Evolutionary conservation across 2,113 vertebrate species (phyloP).

Genomic region (Tragelaphus strepsiceros): DNA sequence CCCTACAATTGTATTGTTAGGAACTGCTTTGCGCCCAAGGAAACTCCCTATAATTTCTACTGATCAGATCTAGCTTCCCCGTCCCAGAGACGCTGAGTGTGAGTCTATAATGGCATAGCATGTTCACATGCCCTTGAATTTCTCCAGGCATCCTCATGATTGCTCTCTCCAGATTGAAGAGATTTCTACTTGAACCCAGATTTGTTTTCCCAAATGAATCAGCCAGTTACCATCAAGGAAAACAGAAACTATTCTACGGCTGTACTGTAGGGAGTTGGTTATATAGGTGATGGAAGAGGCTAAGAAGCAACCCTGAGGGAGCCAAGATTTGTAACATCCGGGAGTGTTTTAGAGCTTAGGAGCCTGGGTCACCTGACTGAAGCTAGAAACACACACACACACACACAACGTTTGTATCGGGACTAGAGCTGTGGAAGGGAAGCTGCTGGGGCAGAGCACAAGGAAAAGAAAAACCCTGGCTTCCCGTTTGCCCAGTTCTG

Average conservation of each 20-base stretch:
- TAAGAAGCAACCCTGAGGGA: not conserved
- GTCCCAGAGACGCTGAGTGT: not conserved
- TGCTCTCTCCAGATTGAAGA: not conserved
- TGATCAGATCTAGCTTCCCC: not conserved
- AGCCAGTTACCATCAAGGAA: not conserved
- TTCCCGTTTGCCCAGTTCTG: not conserved
- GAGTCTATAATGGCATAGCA: not conserved
- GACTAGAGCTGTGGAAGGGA: not conserved
- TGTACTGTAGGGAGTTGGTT: not conserved
- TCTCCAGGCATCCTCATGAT: not conserved
- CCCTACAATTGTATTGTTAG: not conserved
- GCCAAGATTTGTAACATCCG: not conserved
- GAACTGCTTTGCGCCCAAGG: not conserved
- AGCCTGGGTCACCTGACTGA: not conserved
- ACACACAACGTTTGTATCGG: not conserved
- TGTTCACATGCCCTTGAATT: not conserved
- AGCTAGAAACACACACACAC: not conserved
- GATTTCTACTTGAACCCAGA: not conserved
- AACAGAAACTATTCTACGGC: not conserved
- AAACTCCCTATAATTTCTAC: not conserved
- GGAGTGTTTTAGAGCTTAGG: not conserved
- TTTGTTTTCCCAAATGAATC: not conserved
- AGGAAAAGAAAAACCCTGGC: not conserved
- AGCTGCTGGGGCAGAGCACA: not conserved
- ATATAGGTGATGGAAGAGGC: not conserved